Evolutionary conservation across 2,888 invertebrate genomes (phyloP).

Genomic region (Latrodectus hesperus): DNA sequence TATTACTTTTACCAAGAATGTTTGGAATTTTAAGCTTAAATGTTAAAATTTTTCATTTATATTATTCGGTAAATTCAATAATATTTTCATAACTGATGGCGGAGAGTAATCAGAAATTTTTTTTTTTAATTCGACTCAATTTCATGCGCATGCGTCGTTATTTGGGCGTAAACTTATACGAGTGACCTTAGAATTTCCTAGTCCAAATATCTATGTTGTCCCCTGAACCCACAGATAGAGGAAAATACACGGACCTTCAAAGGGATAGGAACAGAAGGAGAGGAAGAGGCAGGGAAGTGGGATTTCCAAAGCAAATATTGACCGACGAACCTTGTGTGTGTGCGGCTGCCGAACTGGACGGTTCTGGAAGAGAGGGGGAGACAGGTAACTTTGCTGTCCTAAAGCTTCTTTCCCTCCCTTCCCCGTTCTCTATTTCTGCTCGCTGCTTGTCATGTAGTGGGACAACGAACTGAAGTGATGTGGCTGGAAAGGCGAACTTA

Average conservation of each 20-base stretch:
- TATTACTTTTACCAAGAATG: no score
- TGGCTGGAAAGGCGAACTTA: slow-evolving; percentile 43
- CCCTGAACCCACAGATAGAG: slow-evolving; percentile 41
- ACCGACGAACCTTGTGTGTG: slow-evolving; percentile 47
- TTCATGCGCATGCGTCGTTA: background rate
- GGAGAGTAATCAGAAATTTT: no score
- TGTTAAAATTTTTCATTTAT: no score
- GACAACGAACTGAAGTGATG: slow-evolving; percentile 50
- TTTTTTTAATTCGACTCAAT: no score
- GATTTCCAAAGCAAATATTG: slow-evolving; percentile 63
- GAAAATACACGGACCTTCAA: slow-evolving; percentile 49
- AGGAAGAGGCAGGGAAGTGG: slow-evolving; percentile 9
- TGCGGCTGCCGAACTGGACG: slow-evolving; percentile 27
- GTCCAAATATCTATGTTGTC: slow-evolving; percentile 22
- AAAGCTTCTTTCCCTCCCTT: background rate
- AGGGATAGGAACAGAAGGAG: slow-evolving; percentile 20
- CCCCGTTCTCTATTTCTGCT: slow-evolving; percentile 13
- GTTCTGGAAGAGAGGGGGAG: background rate
- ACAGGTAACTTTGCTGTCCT: slow-evolving; percentile 60
- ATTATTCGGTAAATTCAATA: no score
- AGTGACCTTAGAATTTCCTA: background rate
- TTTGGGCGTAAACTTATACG: background rate
- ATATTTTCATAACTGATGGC: no score
- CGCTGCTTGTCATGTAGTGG: slow-evolving; percentile 1
- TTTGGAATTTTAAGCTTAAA: no score